Evolutionary conservation across 2,797 vertebrate genomes (phyloP), one percentile per base, ranked within the genome.

Genomic region (Dromococcyx pavoninus): DNA sequence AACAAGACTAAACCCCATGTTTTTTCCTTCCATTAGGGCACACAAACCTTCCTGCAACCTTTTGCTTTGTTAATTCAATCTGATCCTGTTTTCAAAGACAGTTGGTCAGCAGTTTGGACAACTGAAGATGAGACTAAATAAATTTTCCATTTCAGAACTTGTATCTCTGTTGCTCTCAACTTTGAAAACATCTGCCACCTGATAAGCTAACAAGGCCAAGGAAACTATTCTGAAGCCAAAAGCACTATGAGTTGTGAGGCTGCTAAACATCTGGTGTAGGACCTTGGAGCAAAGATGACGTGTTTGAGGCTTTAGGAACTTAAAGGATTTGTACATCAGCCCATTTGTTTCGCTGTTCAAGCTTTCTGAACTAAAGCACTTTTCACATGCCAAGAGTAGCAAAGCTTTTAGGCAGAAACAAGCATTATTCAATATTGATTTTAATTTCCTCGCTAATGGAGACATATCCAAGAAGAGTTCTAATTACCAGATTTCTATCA

Each of bases 401-500:
- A 88, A 71, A 91, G 83, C 74, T 91, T 88, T 93, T 39, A 79
- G 66, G 74, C 48, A 84, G 61, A 81, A 93, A 84, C 35, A 71
- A 79, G 41, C 65, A 46, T 76, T 81, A 81, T 22, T 81, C 62
- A 81, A 32, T 46, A 44, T 7, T 10, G 18, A 65, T 53, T 94
- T 95, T 85, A 41, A 79, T 94, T 91, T 88, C 44, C 83, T 84
- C 37, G 16, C 53, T 65, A 64, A 92, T 17, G 65, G 81, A 91
- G 87, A 83, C 73, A 78, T 51, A 91, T 39, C 89, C 73, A 69
- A 78, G 79, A 11, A 93, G 43, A 92, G 35, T 2, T 58, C 28
- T 25, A 46, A 94, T 81, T n/a, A 92, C 30, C 75, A 74, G 35
- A 72, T 66, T 93, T 56, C 56, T 54, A 77, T 43, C 73, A 73